A percentile compares a stretch with the other conserved stretches of the same genome.
Evolutionary conservation across 2,888 invertebrate genomes (phyloP).

Genomic region (Leptinotarsa juncta): DNA sequence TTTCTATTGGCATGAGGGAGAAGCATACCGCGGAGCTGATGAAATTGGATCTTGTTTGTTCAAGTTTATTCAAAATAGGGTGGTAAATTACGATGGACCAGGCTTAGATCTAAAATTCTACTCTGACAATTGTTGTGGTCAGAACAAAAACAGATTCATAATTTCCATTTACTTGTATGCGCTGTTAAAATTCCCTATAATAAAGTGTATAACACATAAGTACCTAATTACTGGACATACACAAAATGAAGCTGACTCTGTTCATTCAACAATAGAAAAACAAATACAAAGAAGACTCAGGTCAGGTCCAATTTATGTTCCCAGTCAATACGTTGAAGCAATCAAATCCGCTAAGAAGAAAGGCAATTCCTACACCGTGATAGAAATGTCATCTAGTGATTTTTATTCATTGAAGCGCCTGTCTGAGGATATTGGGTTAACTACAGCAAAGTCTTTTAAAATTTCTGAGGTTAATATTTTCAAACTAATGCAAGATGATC

Average conservation of each 20-base stretch:
- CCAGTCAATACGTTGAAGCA: constrained; percentile 31
- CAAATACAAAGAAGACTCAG: constrained; percentile 34
- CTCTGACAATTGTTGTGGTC: too few species aligned
- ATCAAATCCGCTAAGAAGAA: too few species aligned
- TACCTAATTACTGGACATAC: constrained; percentile 39
- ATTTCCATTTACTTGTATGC: constrained; percentile 6
- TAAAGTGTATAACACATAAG: too few species aligned
- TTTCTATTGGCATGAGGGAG: too few species aligned
- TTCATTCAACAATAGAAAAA: constrained; percentile 40
- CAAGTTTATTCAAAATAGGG: too few species aligned
- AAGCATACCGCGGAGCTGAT: too few species aligned
- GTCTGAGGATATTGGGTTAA: constrained; percentile 30
- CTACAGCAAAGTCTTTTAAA: not conserved
- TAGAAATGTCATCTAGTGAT: constrained; percentile 37
- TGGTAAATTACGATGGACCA: too few species aligned
- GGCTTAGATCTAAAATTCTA: too few species aligned
- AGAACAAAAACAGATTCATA: too few species aligned
- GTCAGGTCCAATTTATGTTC: constrained; percentile 41
- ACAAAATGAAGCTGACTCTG: constrained; percentile 37
- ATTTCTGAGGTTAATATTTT: not conserved
- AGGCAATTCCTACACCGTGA: constrained; percentile 36
- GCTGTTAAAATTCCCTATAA: not conserved
- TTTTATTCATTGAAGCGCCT: constrained; percentile 40
- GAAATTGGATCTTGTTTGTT: too few species aligned
- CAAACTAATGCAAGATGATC: too few species aligned